Evolutionary conservation across 2,888 invertebrate species (phyloP).

Genomic region (Ganaspis brasiliensis): DNA sequence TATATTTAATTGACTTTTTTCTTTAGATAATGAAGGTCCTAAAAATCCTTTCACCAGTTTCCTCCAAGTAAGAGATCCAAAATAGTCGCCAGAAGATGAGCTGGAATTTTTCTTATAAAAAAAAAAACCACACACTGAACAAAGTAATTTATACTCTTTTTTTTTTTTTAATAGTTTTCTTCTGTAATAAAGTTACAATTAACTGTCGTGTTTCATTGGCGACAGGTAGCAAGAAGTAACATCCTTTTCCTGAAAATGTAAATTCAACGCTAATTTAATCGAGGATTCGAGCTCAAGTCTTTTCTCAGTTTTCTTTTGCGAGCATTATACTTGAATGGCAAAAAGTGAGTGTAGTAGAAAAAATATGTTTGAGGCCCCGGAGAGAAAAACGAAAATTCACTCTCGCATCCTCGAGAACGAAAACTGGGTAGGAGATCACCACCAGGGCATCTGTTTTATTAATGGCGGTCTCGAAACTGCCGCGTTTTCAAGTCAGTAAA

Average conservation of each 20-base stretch:
- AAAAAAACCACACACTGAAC: conserved; percentile 12
- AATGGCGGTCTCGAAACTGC: conserved; percentile 54
- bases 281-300: conserved; percentile 22
- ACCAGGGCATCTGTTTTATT: conserved; percentile 65
- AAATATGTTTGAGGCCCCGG: neutral
- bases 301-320: conserved; percentile 33
- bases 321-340: conserved; percentile 57
- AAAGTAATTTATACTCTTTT: neutral
- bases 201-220: neutral
- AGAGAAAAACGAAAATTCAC: neutral
- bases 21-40: conserved; percentile 49
- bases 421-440: conserved; percentile 58
- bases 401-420: conserved; percentile 48
- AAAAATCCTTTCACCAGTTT: conserved; percentile 53
- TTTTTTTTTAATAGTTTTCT: neutral
- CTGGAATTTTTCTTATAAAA: conserved; percentile 61
- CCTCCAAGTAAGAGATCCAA: conserved; percentile 50
- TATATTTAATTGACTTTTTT: conserved; percentile 37
- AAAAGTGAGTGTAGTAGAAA: neutral
- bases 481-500: neutral
- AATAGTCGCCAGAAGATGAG: conserved; percentile 55
- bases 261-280: conserved; percentile 5
- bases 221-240: neutral
- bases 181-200: neutral
- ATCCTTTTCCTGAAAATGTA: neutral